A percentile compares a stretch with the other conserved stretches of the same genome.
These are phyloP conservation scores for Varecia variegata DNA, from an alignment of 2,797 vertebrate genomes.

Conservation along the genomic window DNA sequence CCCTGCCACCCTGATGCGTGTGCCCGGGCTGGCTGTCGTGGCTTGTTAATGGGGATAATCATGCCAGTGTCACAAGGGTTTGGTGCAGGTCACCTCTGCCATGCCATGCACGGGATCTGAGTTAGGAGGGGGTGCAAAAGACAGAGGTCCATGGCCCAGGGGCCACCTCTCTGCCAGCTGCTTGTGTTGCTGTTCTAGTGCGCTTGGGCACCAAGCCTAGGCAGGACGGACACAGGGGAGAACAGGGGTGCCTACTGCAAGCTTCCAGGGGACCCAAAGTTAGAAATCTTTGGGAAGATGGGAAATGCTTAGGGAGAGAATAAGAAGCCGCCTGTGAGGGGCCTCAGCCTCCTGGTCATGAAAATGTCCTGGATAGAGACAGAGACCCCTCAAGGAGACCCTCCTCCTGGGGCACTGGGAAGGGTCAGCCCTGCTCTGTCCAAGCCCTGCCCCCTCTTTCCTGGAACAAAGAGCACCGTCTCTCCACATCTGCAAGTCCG, in stretches of 20 bases:
- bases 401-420: neutral
- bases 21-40: constrained; percentile 8
- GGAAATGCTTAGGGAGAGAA: neutral
- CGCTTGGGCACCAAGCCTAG: neutral
- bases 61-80: too few species aligned
- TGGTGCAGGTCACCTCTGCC: neutral
- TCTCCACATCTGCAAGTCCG: neutral
- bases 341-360: constrained; percentile 75
- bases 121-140: neutral
- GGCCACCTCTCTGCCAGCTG: neutral
- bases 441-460: neutral
- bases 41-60: neutral
- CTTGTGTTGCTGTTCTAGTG: neutral
- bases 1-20: rapidly evolving
- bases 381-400: constrained; percentile 72
- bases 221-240: neutral
- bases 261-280: neutral
- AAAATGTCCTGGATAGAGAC: constrained; percentile 66
- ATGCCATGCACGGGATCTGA: neutral
- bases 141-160: neutral
- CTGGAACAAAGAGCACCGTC: neutral
- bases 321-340: constrained; percentile 65
- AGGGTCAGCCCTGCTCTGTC: neutral
- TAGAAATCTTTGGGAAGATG: neutral
- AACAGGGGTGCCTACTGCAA: neutral